Conservation (phyloP, 2,888 invertebrate species). For the Steinernema carpocapsae region DNA sequence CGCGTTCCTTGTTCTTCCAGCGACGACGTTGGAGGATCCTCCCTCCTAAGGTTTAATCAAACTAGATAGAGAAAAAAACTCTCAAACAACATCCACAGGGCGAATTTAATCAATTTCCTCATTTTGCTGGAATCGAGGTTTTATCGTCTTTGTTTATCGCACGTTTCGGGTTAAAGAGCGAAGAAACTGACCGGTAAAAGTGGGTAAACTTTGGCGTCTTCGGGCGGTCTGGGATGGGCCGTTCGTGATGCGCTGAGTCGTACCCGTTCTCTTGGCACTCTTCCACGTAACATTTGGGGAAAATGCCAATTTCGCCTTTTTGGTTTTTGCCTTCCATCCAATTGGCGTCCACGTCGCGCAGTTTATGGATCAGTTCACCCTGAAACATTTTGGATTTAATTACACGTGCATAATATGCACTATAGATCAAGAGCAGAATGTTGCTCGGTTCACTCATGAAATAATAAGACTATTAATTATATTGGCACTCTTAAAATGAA, state of each 20-base stretch:
- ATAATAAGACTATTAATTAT: too few relatives aligned
- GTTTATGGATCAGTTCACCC: conserved; percentile 56
- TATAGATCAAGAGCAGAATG: too few relatives aligned
- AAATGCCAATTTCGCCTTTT: conserved; percentile 63
- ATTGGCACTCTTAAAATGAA: too few relatives aligned
- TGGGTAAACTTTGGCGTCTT: conserved; percentile 46
- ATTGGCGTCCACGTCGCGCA: conserved; percentile 58
- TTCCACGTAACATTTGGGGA: conserved; percentile 59
- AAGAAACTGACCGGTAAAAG: not conserved
- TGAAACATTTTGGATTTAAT: conserved; percentile 38
- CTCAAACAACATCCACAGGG: not conserved
- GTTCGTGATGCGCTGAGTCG: conserved; percentile 20
- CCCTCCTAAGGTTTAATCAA: not conserved
- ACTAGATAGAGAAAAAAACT: not conserved
- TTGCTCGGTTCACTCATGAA: too few relatives aligned
- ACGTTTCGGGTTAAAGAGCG: not conserved
- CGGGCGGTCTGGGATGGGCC: conserved; percentile 44
- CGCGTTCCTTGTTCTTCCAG: not conserved
- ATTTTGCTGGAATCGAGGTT: not conserved
- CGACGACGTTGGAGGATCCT: not conserved
- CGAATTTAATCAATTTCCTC: conserved; percentile 9
- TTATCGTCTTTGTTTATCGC: not conserved
- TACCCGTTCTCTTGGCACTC: conserved; percentile 38
- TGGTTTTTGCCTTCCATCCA: conserved; percentile 63
- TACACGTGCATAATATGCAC: too few relatives aligned